Conservation (phyloP, 2,797 vertebrate species). For the Scolopax bukidnonensis region DNA sequence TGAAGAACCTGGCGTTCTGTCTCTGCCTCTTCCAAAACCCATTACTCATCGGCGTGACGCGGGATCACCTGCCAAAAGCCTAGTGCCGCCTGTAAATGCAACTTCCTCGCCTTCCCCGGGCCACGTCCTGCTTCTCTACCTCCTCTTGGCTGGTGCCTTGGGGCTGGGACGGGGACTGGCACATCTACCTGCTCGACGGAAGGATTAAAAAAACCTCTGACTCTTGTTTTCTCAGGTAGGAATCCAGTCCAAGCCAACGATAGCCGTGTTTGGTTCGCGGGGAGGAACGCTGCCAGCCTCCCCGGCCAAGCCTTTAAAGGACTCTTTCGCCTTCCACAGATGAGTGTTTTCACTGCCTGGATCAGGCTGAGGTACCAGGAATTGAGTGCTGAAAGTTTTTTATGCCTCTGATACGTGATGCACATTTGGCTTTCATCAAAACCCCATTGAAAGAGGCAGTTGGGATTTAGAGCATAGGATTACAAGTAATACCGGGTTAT, state of each 20-base stretch:
- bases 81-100: background rate
- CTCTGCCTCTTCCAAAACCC: background rate
- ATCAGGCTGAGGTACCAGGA: background rate
- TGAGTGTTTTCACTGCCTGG: background rate
- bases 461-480: constrained; percentile 5
- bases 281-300: background rate
- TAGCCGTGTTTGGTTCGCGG: rapidly evolving
- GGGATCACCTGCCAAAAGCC: background rate
- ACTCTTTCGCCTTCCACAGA: background rate
- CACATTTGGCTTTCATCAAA: constrained; percentile 50
- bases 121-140: background rate
- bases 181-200: background rate
- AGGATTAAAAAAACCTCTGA: background rate
- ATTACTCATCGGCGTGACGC: rapidly evolving
- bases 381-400: background rate
- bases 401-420: background rate
- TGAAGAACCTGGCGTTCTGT: background rate
- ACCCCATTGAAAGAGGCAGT: background rate
- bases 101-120: background rate
- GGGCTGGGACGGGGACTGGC: background rate
- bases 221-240: background rate
- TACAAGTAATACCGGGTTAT: constrained; percentile 9
- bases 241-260: background rate
- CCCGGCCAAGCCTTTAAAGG: background rate
- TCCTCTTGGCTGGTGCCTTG: background rate